Base-by-base conservation (phyloP, 2,888 invertebrate species). In the Amphipyra berbera region DNA sequence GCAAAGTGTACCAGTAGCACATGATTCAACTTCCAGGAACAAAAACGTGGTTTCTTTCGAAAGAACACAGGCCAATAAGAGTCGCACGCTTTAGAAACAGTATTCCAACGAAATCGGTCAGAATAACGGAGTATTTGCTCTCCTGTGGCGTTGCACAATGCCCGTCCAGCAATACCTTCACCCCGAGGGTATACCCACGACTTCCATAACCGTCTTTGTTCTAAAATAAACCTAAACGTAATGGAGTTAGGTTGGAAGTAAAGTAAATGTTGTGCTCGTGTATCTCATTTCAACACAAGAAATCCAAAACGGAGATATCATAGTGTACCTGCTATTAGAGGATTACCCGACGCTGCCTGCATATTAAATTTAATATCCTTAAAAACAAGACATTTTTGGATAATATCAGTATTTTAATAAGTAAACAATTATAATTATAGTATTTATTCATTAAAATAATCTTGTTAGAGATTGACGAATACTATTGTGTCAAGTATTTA, bases 251-350 rank as follows among this genome's bases (percentile, higher is more conserved):
- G 79, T 61, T 64, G 21, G 50, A 37, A 68, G 61, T 82, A 9
- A 64, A 21, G 30, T 68, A 47, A 68, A 0, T 44, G 12, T 15
- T 6, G 8, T 7, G 66, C 82, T 82, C 78, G 74, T 82, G 85
- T 88, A 88, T 89, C 87, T 88, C 89, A 86, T 91, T 91, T 92
- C 90, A 90, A 90, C 91, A 84, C 78, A 77, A 83, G 80, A 86
- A 87, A 79, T 85, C 86, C 85, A 80, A 83, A 88, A 85, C 84
- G 83, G 86, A 89, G 89, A 90, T 90, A 90, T 89, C 88, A 87
- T 86, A 87, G 83, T 82, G 79, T 81, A 83, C 78, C 67, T 68
- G 45, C 62, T 62, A 62, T 67, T 70, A 63, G 64, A 61, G 44
- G 56, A 60, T 61, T 61, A 58, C 63, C 57, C 70, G 73, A 60